phyloP scores from a whole-genome alignment of 2,888 invertebrate species.

The Ctena decussata region DNA sequence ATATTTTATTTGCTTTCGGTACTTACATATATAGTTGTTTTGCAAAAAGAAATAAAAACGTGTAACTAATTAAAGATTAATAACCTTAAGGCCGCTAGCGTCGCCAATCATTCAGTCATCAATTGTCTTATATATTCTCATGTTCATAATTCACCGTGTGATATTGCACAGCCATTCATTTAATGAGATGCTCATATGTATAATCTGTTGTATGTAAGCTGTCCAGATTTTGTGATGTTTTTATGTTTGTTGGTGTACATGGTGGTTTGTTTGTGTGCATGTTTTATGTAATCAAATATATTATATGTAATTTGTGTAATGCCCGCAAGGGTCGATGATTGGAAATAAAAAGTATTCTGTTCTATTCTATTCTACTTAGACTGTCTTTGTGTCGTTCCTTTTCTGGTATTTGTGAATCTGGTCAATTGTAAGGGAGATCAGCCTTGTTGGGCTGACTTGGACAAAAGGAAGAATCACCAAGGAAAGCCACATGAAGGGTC shows the following conservation, averaged over 20 bases:
- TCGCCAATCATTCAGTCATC: neutral
- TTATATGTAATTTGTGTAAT: neutral
- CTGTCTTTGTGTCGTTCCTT: no score
- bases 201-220: neutral
- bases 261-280: neutral
- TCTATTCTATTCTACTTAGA: neutral
- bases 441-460: no score
- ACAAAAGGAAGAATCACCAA: no score
- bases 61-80: neutral
- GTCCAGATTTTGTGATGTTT: neutral
- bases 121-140: neutral
- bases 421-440: no score
- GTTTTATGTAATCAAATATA: neutral
- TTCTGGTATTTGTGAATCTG: no score
- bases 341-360: neutral
- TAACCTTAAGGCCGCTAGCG: neutral
- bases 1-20: neutral
- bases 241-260: neutral
- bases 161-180: neutral
- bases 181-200: neutral
- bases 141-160: neutral
- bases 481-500: no score
- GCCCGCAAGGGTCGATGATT: neutral
- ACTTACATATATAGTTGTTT: neutral
- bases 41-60: neutral